Percentiles rank a stretch among this genome's conserved stretches.
These are phyloP conservation scores for Brienomyrus brachyistius DNA, from an alignment of 2,113 vertebrate genomes.

Conservation along the genomic window DNA sequence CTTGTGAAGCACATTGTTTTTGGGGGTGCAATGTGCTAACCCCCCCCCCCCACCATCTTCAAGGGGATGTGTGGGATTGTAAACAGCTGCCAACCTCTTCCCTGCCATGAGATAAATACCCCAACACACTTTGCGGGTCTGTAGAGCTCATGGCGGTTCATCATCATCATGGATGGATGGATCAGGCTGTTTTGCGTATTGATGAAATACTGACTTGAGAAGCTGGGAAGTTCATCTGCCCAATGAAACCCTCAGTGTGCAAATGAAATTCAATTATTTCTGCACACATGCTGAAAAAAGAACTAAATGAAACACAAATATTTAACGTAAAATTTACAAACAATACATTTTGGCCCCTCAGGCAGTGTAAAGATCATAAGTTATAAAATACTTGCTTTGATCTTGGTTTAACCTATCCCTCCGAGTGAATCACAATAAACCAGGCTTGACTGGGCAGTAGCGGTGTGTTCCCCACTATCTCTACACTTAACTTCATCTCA, in stretches of 20 bases:
- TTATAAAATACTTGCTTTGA: background rate
- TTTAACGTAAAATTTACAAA: background rate
- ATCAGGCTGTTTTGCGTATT: background rate
- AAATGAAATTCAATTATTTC: background rate
- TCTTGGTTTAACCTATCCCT: background rate
- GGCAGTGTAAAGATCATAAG: background rate
- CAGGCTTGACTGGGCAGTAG: background rate
- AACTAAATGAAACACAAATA: background rate
- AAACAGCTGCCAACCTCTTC: background rate
- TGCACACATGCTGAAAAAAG: background rate
- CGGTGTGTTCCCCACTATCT: background rate
- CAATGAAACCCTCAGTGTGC: background rate
- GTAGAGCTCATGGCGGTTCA: background rate
- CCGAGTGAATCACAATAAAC: background rate
- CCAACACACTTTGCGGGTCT: background rate
- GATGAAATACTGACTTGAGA: background rate
- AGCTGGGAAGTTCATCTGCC: background rate
- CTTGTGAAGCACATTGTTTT: background rate
- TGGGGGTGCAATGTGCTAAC: background rate
- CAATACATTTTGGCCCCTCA: background rate
- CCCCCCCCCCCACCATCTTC: background rate
- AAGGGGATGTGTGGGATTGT: background rate
- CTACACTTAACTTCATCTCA: background rate
- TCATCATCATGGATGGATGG: background rate
- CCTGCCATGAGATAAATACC: background rate